A percentile compares a stretch with the other conserved stretches of the same genome.
Conservation (phyloP, 2,888 invertebrate genomes). For the Gasteruption jaculator region DNA sequence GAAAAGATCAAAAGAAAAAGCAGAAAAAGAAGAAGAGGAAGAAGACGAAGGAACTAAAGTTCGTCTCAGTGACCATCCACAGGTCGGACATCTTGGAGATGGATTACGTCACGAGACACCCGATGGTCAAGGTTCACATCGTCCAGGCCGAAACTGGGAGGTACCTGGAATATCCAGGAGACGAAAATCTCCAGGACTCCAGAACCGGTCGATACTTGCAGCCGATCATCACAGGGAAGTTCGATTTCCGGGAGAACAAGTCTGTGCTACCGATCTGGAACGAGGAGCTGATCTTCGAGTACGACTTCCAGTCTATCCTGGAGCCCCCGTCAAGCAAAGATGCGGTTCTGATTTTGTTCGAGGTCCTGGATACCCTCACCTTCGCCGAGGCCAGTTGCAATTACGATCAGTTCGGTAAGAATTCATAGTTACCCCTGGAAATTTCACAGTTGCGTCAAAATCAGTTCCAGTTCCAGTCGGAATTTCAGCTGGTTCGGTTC, state of each 20-base stretch:
- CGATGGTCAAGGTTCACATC: conserved; percentile 61
- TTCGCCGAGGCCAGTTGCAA: conserved; percentile 38
- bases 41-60: conserved; percentile 28
- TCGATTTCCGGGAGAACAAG: conserved; percentile 56
- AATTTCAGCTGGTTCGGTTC: no score
- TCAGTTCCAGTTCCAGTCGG: no score
- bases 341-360: conserved; percentile 50
- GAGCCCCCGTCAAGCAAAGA: conserved; percentile 37
- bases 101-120: conserved; percentile 59
- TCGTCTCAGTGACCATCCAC: conserved; percentile 57
- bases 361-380: conserved; percentile 49
- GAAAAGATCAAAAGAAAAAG: conserved; percentile 20
- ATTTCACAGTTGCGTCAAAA: not conserved
- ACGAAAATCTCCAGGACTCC: conserved; percentile 25
- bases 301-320: conserved; percentile 51
- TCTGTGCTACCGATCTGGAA: conserved; percentile 60
- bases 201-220: conserved; percentile 49
- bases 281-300: conserved; percentile 62
- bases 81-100: conserved; percentile 58
- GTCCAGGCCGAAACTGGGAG: conserved; percentile 57
- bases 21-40: conserved; percentile 20
- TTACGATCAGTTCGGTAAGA: conserved; percentile 39
- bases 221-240: conserved; percentile 61
- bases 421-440: not conserved
- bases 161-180: conserved; percentile 50